Conservation (phyloP, 2,797 vertebrate species). For the Siniperca obscura region DNA sequence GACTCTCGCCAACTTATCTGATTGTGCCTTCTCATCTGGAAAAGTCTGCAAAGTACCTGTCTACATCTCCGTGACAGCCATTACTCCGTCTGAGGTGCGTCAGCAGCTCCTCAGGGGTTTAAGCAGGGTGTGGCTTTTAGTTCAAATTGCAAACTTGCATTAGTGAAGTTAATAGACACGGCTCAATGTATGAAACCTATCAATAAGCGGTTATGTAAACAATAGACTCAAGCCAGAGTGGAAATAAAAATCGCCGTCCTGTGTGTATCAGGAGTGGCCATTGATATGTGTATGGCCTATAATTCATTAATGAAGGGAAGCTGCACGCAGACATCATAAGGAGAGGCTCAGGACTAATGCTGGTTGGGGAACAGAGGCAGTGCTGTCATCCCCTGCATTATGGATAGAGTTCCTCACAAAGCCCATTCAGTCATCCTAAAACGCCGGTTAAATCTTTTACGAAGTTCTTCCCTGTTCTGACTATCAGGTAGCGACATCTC, state of each 20-base stretch:
- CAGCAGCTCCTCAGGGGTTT: constrained; percentile 65
- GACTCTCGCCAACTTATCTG: constrained; percentile 47
- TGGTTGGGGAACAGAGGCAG: constrained; percentile 67
- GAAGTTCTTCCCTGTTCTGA: constrained; percentile 66
- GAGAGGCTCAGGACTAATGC: constrained; percentile 64
- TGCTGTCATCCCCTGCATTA: constrained; percentile 82
- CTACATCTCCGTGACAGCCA: constrained; percentile 52
- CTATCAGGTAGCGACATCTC: constrained; percentile 74
- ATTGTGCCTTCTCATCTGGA: constrained; percentile 71
- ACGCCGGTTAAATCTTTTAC: constrained; percentile 82
- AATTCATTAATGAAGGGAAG: constrained; percentile 74
- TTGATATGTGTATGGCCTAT: constrained; percentile 56
- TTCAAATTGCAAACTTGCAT: constrained; percentile 60
- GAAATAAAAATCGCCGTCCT: constrained; percentile 45
- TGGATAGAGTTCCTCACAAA: constrained; percentile 80
- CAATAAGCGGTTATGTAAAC: constrained; percentile 25
- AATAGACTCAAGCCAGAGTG: constrained; percentile 1
- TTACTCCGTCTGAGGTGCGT: constrained; percentile 62
- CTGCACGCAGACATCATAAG: constrained; percentile 66
- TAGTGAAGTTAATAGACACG: constrained; percentile 40
- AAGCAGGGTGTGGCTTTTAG: constrained; percentile 59
- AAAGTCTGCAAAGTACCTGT: constrained; percentile 68
- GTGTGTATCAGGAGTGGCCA: constrained; percentile 37
- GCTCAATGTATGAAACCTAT: constrained; percentile 21
- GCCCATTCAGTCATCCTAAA: constrained; percentile 77